Evolutionary conservation across 2,797 vertebrate genomes (phyloP).

Genomic region (Steatocranus sp.): DNA sequence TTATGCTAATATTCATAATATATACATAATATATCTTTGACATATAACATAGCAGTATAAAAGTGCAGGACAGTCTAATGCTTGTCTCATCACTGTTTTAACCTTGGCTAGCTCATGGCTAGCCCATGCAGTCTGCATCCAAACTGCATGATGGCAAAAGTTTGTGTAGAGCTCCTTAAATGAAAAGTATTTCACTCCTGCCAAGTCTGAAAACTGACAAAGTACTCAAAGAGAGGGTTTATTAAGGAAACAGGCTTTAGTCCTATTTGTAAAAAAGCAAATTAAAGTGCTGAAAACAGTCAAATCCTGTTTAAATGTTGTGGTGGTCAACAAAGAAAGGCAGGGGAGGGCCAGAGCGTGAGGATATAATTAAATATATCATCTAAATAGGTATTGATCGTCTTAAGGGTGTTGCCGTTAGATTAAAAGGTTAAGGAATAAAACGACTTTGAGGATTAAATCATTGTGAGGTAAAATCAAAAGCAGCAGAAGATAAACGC

Average conservation of each 20-base stretch:
- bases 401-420: conserved; percentile 65
- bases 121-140: not conserved
- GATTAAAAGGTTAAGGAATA: conserved; percentile 77
- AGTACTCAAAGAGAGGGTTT: not conserved
- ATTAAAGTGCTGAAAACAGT: not conserved
- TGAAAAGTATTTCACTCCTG: not conserved
- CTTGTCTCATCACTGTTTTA: not conserved
- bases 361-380: conserved; percentile 63
- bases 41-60: not conserved
- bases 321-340: conserved; percentile 12
- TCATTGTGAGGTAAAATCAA: conserved; percentile 67
- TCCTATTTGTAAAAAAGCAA: not conserved
- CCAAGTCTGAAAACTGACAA: not conserved
- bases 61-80: not conserved
- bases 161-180: not conserved
- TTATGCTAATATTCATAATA: not conserved
- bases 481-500: conserved; percentile 46
- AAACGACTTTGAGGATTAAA: conserved; percentile 67
- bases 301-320: not conserved
- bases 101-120: not conserved
- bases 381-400: conserved; percentile 73
- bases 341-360: not conserved
- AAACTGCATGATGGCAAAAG: not conserved
- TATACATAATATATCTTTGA: not conserved
- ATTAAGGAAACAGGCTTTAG: not conserved